Evolutionary conservation across 53 echinoderm and acorn worm genomes (phyloP), one percentile per base, ranked within the genome.

Genomic region (Zoroaster sp.): DNA sequence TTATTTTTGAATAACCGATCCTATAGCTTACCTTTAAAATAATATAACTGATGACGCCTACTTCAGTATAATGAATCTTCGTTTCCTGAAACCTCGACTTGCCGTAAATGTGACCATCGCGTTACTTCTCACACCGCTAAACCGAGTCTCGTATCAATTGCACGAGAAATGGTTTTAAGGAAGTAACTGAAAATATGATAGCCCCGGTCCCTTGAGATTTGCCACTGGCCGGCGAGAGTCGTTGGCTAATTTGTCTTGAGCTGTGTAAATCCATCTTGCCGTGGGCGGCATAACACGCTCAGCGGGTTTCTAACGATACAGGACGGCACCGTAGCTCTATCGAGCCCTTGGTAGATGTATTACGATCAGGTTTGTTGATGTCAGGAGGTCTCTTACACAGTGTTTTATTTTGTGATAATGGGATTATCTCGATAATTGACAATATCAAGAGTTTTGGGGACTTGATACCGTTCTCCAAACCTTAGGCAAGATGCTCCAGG

Each of bases 391-490:
- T 63, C 63, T 28, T 28, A 0, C 23, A 9, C 54, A 23, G 53
- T 36, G 30, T 31, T 36, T 78, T 51, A 30, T 31, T 37, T 78
- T 53, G 59, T 59, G 54, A 59, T 78, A 78, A 63, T 78, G 25
- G 28, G 78, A 53, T 63, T 78, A 78, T 78, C 59, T 59, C 63
- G 78, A 78, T 59, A 78, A 54, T 78, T 78, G 78, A 78, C 78
- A 46, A 35, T 37, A 78, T 55, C 78, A 59, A 54, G 78, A 40
- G 17, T n/a, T n/a, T n/a, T n/a, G n/a, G n/a, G n/a, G n/a, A n/a
- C n/a, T n/a, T n/a, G n/a, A n/a, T n/a, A n/a, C n/a, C n/a, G n/a
- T n/a, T n/a, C n/a, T n/a, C n/a, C n/a, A n/a, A n/a, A n/a, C n/a
- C n/a, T n/a, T n/a, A n/a, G n/a, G n/a, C n/a, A n/a, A n/a, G n/a